Conservation (phyloP, 2,113 vertebrate genomes). For the Sinosuthora webbiana region DNA sequence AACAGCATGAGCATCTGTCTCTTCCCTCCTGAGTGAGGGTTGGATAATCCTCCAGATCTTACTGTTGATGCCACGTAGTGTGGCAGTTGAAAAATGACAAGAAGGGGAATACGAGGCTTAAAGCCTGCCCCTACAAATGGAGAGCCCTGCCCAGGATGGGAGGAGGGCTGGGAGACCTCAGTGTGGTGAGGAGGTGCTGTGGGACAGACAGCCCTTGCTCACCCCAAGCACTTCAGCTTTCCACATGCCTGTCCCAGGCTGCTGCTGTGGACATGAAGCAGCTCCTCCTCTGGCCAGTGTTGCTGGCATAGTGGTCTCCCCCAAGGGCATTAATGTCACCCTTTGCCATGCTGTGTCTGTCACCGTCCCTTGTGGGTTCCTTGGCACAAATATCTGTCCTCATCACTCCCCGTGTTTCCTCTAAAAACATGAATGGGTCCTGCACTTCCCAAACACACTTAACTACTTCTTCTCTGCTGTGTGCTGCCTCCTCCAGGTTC, state of each 20-base stretch:
- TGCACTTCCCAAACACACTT: neutral
- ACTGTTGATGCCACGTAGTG: neutral
- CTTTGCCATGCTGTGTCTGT: neutral
- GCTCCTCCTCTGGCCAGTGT: neutral
- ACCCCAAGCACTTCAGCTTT: accelerated
- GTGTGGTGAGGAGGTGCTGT: neutral
- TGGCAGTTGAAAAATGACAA: neutral
- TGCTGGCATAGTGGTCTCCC: neutral
- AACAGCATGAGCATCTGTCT: neutral
- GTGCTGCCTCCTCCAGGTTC: neutral
- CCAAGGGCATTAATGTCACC: neutral
- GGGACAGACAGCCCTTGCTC: neutral
- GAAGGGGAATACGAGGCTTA: neutral
- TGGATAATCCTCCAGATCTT: neutral
- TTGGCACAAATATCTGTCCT: neutral
- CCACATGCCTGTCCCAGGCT: neutral
- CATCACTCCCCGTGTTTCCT: neutral
- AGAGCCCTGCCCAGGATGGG: neutral
- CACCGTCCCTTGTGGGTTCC: neutral
- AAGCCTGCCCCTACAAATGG: neutral
- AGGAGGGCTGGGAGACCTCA: neutral
- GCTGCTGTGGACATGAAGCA: neutral
- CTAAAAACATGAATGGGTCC: neutral
- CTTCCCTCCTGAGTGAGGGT: neutral
- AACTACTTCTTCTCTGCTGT: neutral